Evolutionary conservation across 2,113 vertebrate species (phyloP), one percentile per base, ranked within the genome.

Genomic region (Cheirogaleus medius): DNA sequence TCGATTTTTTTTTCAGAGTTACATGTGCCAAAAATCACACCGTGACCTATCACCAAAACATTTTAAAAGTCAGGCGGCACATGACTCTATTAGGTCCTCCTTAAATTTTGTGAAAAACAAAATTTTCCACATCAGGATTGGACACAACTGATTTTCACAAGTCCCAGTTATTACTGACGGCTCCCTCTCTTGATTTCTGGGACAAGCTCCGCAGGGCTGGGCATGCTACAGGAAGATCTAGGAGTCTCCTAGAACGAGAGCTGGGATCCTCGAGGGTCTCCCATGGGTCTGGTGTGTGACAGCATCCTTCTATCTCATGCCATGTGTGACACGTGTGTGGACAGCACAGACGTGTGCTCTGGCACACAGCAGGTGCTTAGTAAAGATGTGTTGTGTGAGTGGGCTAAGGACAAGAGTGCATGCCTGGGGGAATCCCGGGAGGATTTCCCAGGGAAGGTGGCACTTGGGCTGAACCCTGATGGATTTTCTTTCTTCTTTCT

Each of bases 1-100:
- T 91, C 74, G 71, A 63, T 25, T 37, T 69, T 82, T 49, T 64
- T 93, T 85, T 88, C 66, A 47, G 42, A 77, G 10, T 71, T 81
- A 34, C 29, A 2, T 52, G 23, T 89, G 64, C 64, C 94, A 82
- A 86, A 80, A 86, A 32, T 82, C 80, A 56, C 25, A 68, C 15
- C 29, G 15, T 44, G 64, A 49, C 58, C n/a, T 89, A 56, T 77
- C 52, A 68, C 20, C 64, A 69, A 77, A 85, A 84, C 20, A 15
- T 15, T 66, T 52, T 4, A 1, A 69, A 93, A 60, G 60, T 68
- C 32, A 86, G 29, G 91, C 63, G 87, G 47, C 56, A 63, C 4
- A 4, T 52, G 29, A 21, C 52, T 91, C 42, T 27, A 6, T 27
- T 54, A 71, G 58, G 25, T 54, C 42, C 39, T 64, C 74, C 74